Base-by-base conservation (phyloP, 64 coral and sea anemone genomes). In the Pocillopora damicornis region DNA sequence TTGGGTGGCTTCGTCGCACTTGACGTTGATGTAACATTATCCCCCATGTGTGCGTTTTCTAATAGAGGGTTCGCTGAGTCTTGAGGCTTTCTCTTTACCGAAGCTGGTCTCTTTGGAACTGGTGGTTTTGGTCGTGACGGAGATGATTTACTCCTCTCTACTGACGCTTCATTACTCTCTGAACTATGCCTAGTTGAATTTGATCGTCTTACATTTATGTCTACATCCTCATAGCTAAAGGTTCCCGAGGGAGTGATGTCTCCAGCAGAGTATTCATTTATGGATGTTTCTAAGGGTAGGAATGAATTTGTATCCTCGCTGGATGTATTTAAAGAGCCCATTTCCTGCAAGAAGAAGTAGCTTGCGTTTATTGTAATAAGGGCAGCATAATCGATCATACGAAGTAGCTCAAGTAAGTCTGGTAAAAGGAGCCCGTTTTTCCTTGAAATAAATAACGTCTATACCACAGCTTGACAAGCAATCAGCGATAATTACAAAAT, bases 41-140 rank as follows among this genome's bases (percentile, higher is more conserved):
- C 58, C 37, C 9, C 76, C 10, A 8, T 45, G 1, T 38, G 37
- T 1, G 15, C 76, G n/a, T 36, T 60, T 56, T 60, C 37, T 45
- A 79, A 79, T 56, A 56, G 9, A 0, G 86, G 58, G 59, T 61
- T 61, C 57, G 65, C 86, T 7, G 75, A 88, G 14, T 17, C 73
- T 10, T 20, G 73, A 60, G 15, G 15, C 74, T 75, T 77, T n/a
- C 61, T 76, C 36, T 76, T 62, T 13, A 88, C 9, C 11, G 58
- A 76, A 11, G 90, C 76, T 38, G 82, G 65, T 71, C 80, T 86
- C 25, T 77, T 60, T 58, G 74, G 66, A 74, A 59, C 81, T 34
- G 90, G 85, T 12, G 76, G 82, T 59, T 77, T 88, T 14, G 76
- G 17, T 37, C 73, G 37, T 2, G 81, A 85, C 7, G 81, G 81